These are phyloP conservation scores for Myoxocephalus aenaeus DNA, from an alignment of 2,797 vertebrate species.

Conservation along the genomic window DNA sequence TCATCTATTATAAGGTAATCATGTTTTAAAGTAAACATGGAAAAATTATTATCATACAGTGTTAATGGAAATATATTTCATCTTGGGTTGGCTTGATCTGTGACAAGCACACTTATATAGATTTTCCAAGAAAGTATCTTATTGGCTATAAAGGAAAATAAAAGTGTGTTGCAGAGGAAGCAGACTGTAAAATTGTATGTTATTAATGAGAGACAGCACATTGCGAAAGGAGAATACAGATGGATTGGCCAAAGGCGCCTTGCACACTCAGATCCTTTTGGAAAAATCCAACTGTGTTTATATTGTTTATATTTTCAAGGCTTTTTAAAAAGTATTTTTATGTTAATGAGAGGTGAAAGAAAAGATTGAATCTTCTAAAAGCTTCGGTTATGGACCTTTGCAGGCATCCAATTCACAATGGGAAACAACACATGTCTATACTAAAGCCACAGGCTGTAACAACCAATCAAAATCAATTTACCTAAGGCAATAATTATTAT, in stretches of 20 bases:
- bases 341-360: conserved; percentile 26
- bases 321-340: conserved; percentile 34
- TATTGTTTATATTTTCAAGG: conserved; percentile 30
- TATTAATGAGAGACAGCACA: conserved; percentile 56
- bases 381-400: background rate
- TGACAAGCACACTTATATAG: conserved; percentile 33
- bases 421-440: conserved; percentile 20
- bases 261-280: conserved; percentile 26
- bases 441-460: conserved; percentile 8
- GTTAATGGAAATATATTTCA: conserved; percentile 22
- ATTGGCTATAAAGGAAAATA: conserved; percentile 5
- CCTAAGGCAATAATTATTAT: background rate
- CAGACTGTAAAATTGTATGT: conserved; percentile 44
- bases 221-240: conserved; percentile 38
- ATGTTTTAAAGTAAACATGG: background rate
- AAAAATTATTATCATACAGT: background rate
- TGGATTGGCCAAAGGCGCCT: conserved; percentile 46
- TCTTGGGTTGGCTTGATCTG: background rate
- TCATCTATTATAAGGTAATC: background rate
- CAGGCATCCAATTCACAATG: conserved; percentile 18
- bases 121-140: conserved; percentile 40
- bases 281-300: conserved; percentile 41
- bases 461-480: background rate
- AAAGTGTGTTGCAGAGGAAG: conserved; percentile 12
- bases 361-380: conserved; percentile 11